Percentiles rank a stretch among this genome's conserved stretches.
phyloP scores from a whole-genome alignment of 2,797 vertebrate species.

The Furcifer pardalis region DNA sequence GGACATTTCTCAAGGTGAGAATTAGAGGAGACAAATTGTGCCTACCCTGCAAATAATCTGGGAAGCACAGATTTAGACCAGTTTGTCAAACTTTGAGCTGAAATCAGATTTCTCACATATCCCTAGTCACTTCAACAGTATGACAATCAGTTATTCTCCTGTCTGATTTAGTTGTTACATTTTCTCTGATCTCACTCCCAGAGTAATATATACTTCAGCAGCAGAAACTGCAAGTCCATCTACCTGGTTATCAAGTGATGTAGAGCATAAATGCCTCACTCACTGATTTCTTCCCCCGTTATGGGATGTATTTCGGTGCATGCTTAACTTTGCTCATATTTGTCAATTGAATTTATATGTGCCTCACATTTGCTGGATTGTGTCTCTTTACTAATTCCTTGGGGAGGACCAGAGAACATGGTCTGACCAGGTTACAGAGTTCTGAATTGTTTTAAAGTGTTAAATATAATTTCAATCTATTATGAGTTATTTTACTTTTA shows the following conservation, averaged over 20 bases:
- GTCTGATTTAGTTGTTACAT: not conserved
- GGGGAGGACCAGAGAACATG: too few relatives aligned
- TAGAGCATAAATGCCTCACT: not conserved
- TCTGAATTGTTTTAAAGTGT: too few relatives aligned
- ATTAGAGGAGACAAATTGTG: not conserved
- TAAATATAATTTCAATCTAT: too few relatives aligned
- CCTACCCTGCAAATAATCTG: not conserved
- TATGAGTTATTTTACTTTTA: too few relatives aligned
- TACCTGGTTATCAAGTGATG: not conserved
- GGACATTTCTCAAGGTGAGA: not conserved
- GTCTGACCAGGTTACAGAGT: too few relatives aligned
- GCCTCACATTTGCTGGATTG: not conserved
- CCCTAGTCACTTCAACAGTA: not conserved
- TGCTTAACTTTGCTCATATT: not conserved
- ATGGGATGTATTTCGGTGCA: too few relatives aligned
- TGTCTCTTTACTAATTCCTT: not conserved
- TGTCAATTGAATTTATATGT: not conserved
- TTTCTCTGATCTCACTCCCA: not conserved
- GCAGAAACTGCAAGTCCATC: not conserved
- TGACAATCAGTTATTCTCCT: not conserved
- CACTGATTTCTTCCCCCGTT: not conserved
- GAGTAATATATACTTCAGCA: not conserved
- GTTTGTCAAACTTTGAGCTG: not conserved
- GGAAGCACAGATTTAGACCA: not conserved
- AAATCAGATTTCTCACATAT: not conserved